Percentiles rank a stretch among this genome's conserved stretches.
phyloP scores from a whole-genome alignment of 2,113 vertebrate genomes.

The Amazona guildingii region DNA sequence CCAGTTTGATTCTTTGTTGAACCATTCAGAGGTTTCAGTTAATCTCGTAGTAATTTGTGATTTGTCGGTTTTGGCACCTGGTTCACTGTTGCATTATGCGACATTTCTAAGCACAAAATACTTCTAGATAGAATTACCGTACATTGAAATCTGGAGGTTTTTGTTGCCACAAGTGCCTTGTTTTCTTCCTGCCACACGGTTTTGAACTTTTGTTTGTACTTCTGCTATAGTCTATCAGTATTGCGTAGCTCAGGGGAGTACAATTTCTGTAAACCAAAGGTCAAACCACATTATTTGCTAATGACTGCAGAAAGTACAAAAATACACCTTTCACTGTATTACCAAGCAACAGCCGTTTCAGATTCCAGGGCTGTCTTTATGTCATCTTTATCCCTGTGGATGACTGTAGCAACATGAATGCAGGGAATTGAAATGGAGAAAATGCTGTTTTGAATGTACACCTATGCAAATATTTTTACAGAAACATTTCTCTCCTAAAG shows the following conservation, averaged over 20 bases:
- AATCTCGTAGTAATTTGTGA: not conserved
- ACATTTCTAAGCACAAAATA: not conserved
- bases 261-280: constrained; percentile 24
- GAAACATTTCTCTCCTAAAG: not conserved
- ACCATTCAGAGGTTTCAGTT: constrained; percentile 33
- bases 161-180: not conserved
- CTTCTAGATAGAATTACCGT: not conserved
- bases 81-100: not conserved
- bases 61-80: constrained; percentile 12
- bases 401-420: not conserved
- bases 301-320: not conserved
- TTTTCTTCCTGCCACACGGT: not conserved
- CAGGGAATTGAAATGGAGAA: not conserved
- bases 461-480: not conserved
- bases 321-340: not conserved
- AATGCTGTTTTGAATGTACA: not conserved
- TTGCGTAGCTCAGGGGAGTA: constrained; percentile 33
- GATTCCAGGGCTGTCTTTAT: not conserved
- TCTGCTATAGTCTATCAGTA: not conserved
- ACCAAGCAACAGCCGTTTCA: not conserved
- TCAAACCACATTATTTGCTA: not conserved
- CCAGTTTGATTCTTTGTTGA: constrained; percentile 80
- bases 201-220: not conserved
- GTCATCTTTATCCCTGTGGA: not conserved
- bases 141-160: not conserved